These are phyloP conservation scores for Manis pentadactyla DNA, from an alignment of 2,797 vertebrate genomes.

Conservation along the genomic window DNA sequence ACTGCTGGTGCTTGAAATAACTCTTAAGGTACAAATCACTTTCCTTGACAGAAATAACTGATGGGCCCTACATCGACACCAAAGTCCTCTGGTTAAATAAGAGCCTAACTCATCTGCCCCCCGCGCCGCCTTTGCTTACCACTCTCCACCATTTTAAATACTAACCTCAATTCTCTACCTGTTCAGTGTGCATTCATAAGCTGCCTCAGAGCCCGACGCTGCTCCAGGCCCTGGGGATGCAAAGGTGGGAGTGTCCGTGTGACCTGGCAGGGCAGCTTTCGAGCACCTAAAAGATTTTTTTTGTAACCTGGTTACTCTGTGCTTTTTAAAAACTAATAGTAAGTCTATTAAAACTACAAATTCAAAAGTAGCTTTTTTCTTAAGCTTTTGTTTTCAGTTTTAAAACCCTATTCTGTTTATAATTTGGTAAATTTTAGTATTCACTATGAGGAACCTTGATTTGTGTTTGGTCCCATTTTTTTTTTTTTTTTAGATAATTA, in stretches of 20 bases:
- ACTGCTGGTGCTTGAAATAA: neutral
- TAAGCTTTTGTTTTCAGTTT: neutral
- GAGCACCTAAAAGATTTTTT: neutral
- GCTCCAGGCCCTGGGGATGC: neutral
- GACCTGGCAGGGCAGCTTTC: neutral
- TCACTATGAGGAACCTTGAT: neutral
- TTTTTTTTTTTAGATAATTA: too few species aligned
- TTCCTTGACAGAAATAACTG: neutral
- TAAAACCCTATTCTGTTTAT: neutral
- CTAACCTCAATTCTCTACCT: neutral
- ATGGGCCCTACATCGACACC: neutral
- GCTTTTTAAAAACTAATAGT: neutral
- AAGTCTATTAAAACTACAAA: neutral
- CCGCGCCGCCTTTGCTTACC: neutral
- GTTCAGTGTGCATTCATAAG: neutral
- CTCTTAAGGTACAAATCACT: neutral
- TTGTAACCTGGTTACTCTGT: neutral
- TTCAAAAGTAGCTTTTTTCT: neutral
- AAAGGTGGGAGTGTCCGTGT: neutral
- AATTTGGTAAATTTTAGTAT: constrained; percentile 24
- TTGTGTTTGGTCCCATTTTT: neutral
- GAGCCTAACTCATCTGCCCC: neutral
- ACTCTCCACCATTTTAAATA: neutral
- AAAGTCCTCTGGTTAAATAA: neutral
- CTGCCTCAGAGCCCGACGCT: neutral